phyloP scores from a whole-genome alignment of 1,140 invertebrate species.

The Melanaphis sacchari region DNA sequence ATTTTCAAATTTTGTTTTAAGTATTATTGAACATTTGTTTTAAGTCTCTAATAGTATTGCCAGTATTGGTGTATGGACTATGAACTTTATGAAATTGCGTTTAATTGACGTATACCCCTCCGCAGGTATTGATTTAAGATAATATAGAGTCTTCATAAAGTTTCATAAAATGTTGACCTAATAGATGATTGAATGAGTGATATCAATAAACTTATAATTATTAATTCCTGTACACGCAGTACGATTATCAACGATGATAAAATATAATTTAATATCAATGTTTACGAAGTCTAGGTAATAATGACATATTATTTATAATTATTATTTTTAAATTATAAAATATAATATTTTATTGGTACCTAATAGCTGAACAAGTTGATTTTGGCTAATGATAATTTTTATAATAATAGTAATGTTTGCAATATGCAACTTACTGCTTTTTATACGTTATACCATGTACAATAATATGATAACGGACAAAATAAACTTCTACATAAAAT shows the following conservation, averaged over 20 bases:
- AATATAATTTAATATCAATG: too few species aligned
- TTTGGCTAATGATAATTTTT: neutral
- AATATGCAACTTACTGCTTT: neutral
- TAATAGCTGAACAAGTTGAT: neutral
- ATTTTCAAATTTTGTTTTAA: neutral
- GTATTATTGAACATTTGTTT: neutral
- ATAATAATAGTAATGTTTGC: neutral
- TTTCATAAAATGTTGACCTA: too few species aligned
- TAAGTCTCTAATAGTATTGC: neutral
- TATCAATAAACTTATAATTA: too few species aligned
- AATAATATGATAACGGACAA: neutral
- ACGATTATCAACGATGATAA: too few species aligned
- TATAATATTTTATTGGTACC: neutral
- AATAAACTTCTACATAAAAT: neutral
- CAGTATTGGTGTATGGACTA: neutral
- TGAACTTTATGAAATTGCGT: neutral
- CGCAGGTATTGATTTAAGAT: neutral
- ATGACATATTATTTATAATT: too few species aligned
- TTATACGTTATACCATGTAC: neutral
- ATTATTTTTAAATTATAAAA: neutral
- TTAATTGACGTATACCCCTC: neutral
- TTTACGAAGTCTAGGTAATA: too few species aligned
- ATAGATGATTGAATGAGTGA: too few species aligned
- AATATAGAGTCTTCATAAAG: too few species aligned
- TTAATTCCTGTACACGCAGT: too few species aligned